Evolutionary conservation across 1,140 invertebrate species (phyloP).

Genomic region (Tyrophagus putrescentiae): DNA sequence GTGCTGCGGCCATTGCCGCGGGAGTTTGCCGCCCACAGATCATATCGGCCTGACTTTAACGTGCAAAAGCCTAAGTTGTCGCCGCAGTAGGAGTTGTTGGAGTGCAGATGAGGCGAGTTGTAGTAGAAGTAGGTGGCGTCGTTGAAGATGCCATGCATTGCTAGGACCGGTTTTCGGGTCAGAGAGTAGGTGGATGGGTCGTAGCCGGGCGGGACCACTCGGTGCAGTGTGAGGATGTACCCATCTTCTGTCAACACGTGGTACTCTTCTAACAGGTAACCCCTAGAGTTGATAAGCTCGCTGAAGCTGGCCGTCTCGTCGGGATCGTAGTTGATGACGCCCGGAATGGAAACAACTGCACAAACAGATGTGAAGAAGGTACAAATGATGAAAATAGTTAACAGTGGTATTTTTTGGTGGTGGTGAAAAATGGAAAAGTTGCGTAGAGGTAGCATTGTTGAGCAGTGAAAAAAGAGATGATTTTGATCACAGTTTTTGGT

Average conservation of each 20-base stretch:
- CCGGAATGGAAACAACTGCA: no score
- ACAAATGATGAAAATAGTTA: no score
- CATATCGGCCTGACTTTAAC: slow-evolving; percentile 30
- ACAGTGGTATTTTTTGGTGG: no score
- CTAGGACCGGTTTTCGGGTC: slow-evolving; percentile 37
- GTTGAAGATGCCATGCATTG: slow-evolving; percentile 59
- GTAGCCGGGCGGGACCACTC: slow-evolving; percentile 36
- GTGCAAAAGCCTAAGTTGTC: slow-evolving; percentile 24
- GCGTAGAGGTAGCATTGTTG: no score
- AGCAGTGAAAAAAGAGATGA: no score
- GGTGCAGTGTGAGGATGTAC: slow-evolving; percentile 52
- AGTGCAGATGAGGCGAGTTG: slow-evolving; percentile 37
- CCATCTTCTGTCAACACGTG: slow-evolving; percentile 50
- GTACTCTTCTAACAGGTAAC: slow-evolving; percentile 49
- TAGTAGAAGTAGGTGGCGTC: slow-evolving; percentile 59
- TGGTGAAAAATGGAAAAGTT: no score
- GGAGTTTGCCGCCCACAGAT: slow-evolving; percentile 32
- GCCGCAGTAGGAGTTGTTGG: not conserved
- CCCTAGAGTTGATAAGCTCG: slow-evolving; percentile 30
- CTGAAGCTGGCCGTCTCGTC: not conserved
- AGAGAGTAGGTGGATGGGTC: no score
- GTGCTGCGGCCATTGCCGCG: slow-evolving; percentile 28
- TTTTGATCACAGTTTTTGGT: no score
- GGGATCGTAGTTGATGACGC: slow-evolving; percentile 14
- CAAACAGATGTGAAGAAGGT: no score